Percentiles rank a stretch among this genome's conserved stretches.
Evolutionary conservation across 2,113 vertebrate species (phyloP).

Genomic region (Laticauda colubrina): DNA sequence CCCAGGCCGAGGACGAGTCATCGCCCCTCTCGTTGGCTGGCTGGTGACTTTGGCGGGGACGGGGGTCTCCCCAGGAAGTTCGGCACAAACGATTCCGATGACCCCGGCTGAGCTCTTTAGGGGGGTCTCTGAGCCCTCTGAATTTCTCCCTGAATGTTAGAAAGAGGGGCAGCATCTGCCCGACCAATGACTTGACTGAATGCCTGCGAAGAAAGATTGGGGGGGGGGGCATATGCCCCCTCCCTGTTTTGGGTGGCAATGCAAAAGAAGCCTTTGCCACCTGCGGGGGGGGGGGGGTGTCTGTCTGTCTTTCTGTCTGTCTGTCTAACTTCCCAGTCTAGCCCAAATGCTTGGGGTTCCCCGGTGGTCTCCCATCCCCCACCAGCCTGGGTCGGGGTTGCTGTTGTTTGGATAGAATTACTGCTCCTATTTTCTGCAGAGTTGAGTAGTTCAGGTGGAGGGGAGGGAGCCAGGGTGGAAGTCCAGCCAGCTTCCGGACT

Average conservation of each 20-base stretch:
- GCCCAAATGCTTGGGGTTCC: not conserved
- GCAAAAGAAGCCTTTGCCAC: not conserved
- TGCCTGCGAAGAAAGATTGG: not conserved
- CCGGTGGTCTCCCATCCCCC: not conserved
- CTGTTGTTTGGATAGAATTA: not conserved
- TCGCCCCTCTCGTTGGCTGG: not conserved
- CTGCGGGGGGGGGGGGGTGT: not conserved
- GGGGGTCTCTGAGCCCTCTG: not conserved
- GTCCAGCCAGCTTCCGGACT: not conserved
- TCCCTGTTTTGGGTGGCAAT: not conserved
- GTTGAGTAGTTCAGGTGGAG: not conserved
- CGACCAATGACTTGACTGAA: too few species aligned
- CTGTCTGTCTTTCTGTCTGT: not conserved
- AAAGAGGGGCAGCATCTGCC: not conserved
- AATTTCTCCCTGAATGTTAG: not conserved
- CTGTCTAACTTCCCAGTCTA: not conserved
- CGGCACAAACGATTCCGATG: not conserved
- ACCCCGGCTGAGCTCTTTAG: not conserved
- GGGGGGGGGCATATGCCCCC: not conserved
- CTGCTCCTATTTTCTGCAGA: not conserved
- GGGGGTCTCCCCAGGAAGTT: not conserved
- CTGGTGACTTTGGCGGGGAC: not conserved
- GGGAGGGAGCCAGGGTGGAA: not conserved
- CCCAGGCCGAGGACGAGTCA: not conserved
- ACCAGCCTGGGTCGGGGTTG: not conserved